A percentile compares a stretch with the other conserved stretches of the same genome.
Evolutionary conservation across 2,113 vertebrate species (phyloP).

Genomic region (Leptocoma aspasia): DNA sequence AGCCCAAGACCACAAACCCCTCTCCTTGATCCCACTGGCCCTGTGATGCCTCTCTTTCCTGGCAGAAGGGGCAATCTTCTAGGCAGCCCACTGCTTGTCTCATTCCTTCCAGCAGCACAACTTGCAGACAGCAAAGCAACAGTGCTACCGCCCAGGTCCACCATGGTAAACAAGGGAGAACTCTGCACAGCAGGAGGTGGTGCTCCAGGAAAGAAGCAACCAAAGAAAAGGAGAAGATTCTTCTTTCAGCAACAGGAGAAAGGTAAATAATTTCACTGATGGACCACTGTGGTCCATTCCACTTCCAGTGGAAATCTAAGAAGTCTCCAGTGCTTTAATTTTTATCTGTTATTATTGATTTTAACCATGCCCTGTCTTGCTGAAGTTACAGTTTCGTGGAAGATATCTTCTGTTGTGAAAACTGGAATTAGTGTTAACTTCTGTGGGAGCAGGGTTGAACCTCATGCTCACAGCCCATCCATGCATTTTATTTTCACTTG

Average conservation of each 20-base stretch:
- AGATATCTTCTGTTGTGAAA: neutral
- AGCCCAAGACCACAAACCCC: neutral
- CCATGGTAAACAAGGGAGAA: neutral
- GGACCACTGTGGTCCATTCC: neutral
- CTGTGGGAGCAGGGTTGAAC: neutral
- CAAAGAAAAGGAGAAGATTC: neutral
- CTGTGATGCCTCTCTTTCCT: neutral
- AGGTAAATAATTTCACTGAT: neutral
- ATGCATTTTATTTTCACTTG: neutral
- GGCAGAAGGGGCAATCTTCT: fast-evolving
- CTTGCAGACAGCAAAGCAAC: neutral
- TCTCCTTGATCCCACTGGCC: neutral
- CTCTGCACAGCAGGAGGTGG: neutral
- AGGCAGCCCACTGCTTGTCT: fast-evolving
- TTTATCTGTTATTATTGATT: neutral
- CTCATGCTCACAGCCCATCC: neutral
- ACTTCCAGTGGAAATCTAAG: no score
- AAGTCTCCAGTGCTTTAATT: no score
- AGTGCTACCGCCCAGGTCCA: fast-evolving
- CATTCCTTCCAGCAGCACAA: neutral
- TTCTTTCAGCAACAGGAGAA: neutral
- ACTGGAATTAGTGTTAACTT: neutral
- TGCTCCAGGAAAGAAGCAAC: neutral
- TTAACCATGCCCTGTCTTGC: neutral
- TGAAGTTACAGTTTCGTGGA: neutral